These are phyloP conservation scores for Danio tinwini DNA, from an alignment of 2,797 vertebrate genomes.

Conservation along the genomic window DNA sequence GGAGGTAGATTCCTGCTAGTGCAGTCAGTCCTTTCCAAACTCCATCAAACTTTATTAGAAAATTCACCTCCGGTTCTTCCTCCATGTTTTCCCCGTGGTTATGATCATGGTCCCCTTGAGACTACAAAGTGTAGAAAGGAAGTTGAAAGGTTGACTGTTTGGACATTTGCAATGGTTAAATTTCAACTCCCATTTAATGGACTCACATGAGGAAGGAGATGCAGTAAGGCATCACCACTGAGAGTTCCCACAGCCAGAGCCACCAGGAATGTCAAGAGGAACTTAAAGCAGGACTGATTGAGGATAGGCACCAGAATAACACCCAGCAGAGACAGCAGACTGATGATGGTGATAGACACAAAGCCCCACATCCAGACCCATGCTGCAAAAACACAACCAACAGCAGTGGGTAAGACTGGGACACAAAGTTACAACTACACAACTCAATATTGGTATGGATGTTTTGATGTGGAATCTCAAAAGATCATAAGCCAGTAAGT, in stretches of 20 bases:
- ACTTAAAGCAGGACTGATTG: constrained; percentile 98
- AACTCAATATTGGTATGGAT: not conserved
- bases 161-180: not conserved
- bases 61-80: constrained; percentile 60
- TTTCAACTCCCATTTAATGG: not conserved
- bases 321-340: constrained; percentile 94
- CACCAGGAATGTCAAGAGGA: constrained; percentile 97
- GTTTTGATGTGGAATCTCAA: not conserved
- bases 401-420: not conserved
- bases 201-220: constrained; percentile 96
- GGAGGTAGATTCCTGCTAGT: constrained; percentile 92
- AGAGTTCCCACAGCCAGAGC: constrained; percentile 97
- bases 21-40: constrained; percentile 96
- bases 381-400: constrained; percentile 61
- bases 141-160: not conserved
- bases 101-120: constrained; percentile 90
- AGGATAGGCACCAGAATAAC: constrained; percentile 95
- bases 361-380: constrained; percentile 92
- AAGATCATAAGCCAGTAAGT: not conserved
- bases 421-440: not conserved
- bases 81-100: constrained; percentile 62
- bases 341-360: constrained; percentile 97
- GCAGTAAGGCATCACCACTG: constrained; percentile 96
- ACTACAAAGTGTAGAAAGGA: constrained; percentile 70
- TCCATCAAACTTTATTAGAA: constrained; percentile 84